Base-by-base conservation (phyloP, 2,797 vertebrate genomes). In the Dryobates pubescens region DNA sequence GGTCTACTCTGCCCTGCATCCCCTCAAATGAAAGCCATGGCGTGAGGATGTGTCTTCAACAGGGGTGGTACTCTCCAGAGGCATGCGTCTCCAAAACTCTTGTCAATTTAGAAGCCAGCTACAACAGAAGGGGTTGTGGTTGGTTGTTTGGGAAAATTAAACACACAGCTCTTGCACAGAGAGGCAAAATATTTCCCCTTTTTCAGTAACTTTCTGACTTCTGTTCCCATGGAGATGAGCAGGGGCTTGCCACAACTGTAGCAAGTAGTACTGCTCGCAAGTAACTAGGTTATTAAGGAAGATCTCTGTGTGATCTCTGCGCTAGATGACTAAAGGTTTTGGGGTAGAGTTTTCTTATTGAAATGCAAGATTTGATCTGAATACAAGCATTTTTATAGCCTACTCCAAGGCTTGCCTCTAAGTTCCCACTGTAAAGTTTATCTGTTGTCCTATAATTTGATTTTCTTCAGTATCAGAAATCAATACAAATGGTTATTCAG, bases 171-270 rank as follows among this genome's bases (percentile, higher is more conserved):
- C 29, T n/a, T n/a, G n/a, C 9, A 8, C 41, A 3, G 2, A 62
- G 24, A 14, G 38, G 56, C 71, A 61, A 56, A n/a, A 43, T 59
- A 36, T 10, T 78, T 61, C 43, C 51, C 54, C 64, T 69, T 79
- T 43, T 90, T 58, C n/a, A 53, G 38, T 45, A 82, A 93, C 54
- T 80, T 59, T 12, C 17, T 73, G 82, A 49, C 49, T 93, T 79
- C 43, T 2, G 43, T 93, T 92, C 18, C 82, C 32, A 32, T 90
- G 82, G 94, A 89, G 96, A 88, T 41, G 23, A 23, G 34, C 83
- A 27, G 58, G 73, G 36, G 22, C 74, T 78, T 47, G 19, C 79
- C 78, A 43, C 57, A 47, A 61, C 27, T 6, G 2, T 5, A 27
- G 34, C 53, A 54, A 54, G 53, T 30, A 38, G 38, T 78, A 23